Percentiles rank a stretch among this genome's conserved stretches.
phyloP scores from a whole-genome alignment of 2,797 vertebrate species.

The Geotrypetes seraphini region DNA sequence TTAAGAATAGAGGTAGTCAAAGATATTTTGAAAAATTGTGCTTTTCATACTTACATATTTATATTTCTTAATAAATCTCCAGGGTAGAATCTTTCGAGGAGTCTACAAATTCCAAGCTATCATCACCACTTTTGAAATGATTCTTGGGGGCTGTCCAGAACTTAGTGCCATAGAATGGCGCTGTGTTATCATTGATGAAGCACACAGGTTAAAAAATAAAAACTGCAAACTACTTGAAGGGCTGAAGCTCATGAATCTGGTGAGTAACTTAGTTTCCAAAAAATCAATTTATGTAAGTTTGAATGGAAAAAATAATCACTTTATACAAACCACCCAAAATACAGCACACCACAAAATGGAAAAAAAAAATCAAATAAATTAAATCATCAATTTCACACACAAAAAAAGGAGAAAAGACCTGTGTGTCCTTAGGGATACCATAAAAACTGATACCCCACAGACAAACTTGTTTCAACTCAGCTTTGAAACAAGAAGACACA shows the following conservation, averaged over 20 bases:
- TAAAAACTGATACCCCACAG: too few relatives aligned
- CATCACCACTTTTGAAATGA: constrained; percentile 98
- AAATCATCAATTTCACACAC: too few relatives aligned
- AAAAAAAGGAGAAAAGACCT: too few relatives aligned
- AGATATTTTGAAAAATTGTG: constrained; percentile 6
- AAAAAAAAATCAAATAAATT: too few relatives aligned
- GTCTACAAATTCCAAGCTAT: constrained; percentile 90
- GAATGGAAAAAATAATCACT: too few relatives aligned
- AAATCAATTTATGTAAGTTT: too few relatives aligned
- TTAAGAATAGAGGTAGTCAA: not conserved
- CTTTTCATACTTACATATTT: too few relatives aligned
- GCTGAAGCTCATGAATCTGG: constrained; percentile 95
- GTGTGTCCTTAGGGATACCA: too few relatives aligned
- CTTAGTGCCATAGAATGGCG: constrained; percentile 96
- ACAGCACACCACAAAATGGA: too few relatives aligned
- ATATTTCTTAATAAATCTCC: constrained; percentile 17
- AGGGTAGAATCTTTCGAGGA: constrained; percentile 80
- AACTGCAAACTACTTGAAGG: constrained; percentile 97
- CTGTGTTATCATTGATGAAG: constrained; percentile 95
- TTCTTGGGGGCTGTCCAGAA: constrained; percentile 91
- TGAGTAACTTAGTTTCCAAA: constrained; percentile 40
- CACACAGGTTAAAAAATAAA: constrained; percentile 96
- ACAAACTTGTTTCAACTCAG: too few relatives aligned
- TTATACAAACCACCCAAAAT: too few relatives aligned
- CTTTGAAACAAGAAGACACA: too few relatives aligned